A percentile compares a stretch with the other conserved stretches of the same genome.
phyloP scores from a whole-genome alignment of 2,797 vertebrate genomes.

The Danionella dracula region DNA sequence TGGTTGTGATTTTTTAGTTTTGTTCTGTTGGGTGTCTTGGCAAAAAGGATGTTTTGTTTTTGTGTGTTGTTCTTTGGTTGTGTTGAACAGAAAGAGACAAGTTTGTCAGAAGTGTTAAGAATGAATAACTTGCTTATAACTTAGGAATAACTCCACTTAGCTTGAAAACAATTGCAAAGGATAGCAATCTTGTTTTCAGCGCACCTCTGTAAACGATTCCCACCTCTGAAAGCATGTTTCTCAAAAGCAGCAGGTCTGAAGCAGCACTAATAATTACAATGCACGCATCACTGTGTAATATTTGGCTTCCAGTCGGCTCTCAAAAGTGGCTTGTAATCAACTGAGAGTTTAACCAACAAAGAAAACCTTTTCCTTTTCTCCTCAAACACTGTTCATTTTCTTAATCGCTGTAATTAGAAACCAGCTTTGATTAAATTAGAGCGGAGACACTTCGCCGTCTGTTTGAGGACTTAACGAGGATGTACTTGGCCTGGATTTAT shows the following conservation, averaged over 20 bases:
- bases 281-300: background rate
- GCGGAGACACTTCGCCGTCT: conserved; percentile 9
- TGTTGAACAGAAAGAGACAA: no score
- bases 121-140: no score
- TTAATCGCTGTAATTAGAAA: conserved; percentile 22
- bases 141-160: no score
- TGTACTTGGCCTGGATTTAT: no score
- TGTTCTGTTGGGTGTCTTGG: no score
- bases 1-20: no score
- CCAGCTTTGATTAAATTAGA: conserved; percentile 14
- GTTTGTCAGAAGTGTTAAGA: no score
- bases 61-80: no score
- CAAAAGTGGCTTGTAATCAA: conserved; percentile 16
- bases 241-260: background rate
- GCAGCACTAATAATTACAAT: background rate
- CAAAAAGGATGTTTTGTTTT: no score
- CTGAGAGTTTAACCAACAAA: background rate
- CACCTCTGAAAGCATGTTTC: background rate
- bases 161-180: no score
- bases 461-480: background rate
- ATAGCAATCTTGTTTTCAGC: no score
- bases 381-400: conserved; percentile 15
- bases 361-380: background rate
- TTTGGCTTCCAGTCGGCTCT: conserved; percentile 6
- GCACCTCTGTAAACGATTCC: background rate